Conservation (phyloP, 2,888 invertebrate species). For the Orthosia gothica region DNA sequence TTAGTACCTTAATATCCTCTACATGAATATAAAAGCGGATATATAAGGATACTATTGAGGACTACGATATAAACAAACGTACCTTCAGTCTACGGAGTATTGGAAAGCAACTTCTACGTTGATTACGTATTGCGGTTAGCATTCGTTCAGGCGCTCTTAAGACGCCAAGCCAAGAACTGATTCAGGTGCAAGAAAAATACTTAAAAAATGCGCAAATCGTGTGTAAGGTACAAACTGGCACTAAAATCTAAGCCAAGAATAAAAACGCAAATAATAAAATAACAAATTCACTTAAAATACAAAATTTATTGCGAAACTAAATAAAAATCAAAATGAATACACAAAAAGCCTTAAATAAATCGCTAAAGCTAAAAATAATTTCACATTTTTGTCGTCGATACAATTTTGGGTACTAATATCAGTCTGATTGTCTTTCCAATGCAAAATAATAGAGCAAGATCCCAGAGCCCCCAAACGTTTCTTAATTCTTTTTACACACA, state of each 20-base stretch:
- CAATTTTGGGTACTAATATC: conserved; percentile 63
- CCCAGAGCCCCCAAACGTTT: too few relatives aligned
- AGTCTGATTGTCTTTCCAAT: conserved; percentile 69
- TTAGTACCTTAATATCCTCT: background rate
- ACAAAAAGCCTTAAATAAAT: conserved; percentile 70
- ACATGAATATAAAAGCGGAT: background rate
- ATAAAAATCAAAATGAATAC: conserved; percentile 77
- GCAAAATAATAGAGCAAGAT: too few relatives aligned
- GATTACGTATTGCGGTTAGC: conserved; percentile 34
- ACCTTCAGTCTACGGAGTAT: background rate
- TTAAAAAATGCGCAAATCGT: too few relatives aligned
- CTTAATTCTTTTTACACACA: too few relatives aligned
- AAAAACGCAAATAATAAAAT: conserved; percentile 60
- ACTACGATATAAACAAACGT: background rate
- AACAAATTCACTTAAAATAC: conserved; percentile 72
- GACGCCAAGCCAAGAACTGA: background rate
- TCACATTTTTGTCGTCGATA: conserved; percentile 60
- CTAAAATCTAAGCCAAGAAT: conserved; percentile 31
- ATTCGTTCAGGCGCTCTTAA: conserved; percentile 50
- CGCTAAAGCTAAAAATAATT: conserved; percentile 59
- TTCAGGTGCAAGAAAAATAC: background rate
- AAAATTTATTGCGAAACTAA: conserved; percentile 73
- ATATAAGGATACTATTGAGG: background rate
- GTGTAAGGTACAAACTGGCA: background rate
- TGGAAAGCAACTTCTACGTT: conserved; percentile 19